Percentiles rank a stretch among this genome's conserved stretches.
These are phyloP conservation scores for Pheosia tremula DNA, from an alignment of 2,888 invertebrate genomes.

Conservation along the genomic window DNA sequence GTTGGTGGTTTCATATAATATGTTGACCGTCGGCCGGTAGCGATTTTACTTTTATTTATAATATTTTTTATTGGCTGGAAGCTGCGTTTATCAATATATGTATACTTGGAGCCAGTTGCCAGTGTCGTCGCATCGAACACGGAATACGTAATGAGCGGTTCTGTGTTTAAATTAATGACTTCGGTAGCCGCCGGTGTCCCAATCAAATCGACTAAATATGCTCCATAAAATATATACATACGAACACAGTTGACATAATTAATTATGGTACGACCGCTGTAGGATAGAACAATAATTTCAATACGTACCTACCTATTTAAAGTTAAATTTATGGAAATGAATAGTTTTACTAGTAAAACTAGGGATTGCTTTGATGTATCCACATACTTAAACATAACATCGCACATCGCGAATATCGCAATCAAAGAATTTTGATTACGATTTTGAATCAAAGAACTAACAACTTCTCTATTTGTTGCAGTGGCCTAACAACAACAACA, in stretches of 20 bases:
- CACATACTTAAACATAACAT: too few relatives aligned
- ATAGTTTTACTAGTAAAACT: not conserved
- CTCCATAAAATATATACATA: conserved; percentile 41
- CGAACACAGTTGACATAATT: conserved; percentile 6
- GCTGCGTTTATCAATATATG: too few relatives aligned
- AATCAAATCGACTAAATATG: conserved; percentile 68
- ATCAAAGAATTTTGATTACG: too few relatives aligned
- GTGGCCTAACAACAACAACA: conserved; percentile 79
- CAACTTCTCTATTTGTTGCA: conserved; percentile 65
- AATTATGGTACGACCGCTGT: conserved; percentile 8
- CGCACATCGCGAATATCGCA: too few relatives aligned
- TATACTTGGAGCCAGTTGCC: conserved; percentile 47
- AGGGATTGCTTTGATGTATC: too few relatives aligned
- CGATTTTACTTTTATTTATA: conserved; percentile 53
- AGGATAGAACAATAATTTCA: not conserved
- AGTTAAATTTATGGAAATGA: not conserved
- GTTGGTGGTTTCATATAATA: conserved; percentile 42
- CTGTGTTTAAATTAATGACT: conserved; percentile 53
- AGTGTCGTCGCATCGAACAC: conserved; percentile 54
- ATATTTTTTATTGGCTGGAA: conserved; percentile 53
- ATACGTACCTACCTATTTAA: not conserved
- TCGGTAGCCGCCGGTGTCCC: conserved; percentile 52
- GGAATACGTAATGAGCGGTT: conserved; percentile 68
- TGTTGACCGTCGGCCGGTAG: conserved; percentile 50
- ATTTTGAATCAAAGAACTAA: not conserved